These are phyloP conservation scores for Acleris sparsana DNA, from an alignment of 2,888 invertebrate genomes.

Conservation along the genomic window DNA sequence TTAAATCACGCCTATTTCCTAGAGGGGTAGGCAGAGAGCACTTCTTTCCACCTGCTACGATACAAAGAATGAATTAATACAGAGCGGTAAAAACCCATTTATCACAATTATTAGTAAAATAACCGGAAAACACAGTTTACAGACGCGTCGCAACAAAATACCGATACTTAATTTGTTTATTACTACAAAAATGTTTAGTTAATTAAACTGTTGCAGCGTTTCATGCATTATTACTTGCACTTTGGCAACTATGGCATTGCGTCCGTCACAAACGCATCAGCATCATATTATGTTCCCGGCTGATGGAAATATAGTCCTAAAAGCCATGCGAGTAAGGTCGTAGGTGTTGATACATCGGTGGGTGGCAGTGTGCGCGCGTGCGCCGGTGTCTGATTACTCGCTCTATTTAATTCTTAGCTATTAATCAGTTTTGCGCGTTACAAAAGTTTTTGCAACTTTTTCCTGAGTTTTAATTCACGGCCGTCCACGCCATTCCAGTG, in stretches of 20 bases:
- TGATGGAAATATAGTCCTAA: conserved; percentile 38
- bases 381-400: conserved; percentile 64
- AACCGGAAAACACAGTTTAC: not conserved
- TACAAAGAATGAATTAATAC: too few species aligned
- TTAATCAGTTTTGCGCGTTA: conserved; percentile 65
- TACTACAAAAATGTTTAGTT: conserved; percentile 20
- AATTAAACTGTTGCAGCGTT: conserved; percentile 51
- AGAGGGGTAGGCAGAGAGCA: too few species aligned
- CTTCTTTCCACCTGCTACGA: too few species aligned
- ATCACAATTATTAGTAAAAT: not conserved
- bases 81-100: too few species aligned
- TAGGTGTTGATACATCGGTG: conserved; percentile 38
- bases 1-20: too few species aligned
- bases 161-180: conserved; percentile 10
- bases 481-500: not conserved
- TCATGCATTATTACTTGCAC: conserved; percentile 53
- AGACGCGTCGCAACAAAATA: not conserved
- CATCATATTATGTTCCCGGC: conserved; percentile 35
- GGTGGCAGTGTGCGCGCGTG: conserved; percentile 37
- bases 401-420: conserved; percentile 68
- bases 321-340: conserved; percentile 31
- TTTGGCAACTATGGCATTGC: conserved; percentile 62
- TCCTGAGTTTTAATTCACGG: conserved; percentile 11
- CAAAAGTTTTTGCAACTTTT: conserved; percentile 47
- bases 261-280: conserved; percentile 49